These are phyloP conservation scores for Eilema caniola DNA, from an alignment of 2,888 invertebrate species.

Conservation along the genomic window DNA sequence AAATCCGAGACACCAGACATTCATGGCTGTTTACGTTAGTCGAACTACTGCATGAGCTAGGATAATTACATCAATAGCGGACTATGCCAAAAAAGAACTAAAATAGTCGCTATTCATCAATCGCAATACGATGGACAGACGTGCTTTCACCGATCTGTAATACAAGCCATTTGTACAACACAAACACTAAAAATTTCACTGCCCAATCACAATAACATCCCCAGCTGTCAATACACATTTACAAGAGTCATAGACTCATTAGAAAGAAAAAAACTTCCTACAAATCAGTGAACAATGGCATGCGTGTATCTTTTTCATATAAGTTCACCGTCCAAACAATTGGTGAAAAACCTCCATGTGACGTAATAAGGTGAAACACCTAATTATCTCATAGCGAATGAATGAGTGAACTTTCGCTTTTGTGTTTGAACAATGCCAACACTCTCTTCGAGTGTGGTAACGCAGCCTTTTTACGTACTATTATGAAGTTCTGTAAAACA, in stretches of 20 bases:
- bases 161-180: not conserved
- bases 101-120: not conserved
- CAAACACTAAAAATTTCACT: not conserved
- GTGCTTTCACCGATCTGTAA: not conserved
- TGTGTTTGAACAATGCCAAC: conserved; percentile 81
- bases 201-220: not conserved
- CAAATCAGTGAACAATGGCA: conserved; percentile 59
- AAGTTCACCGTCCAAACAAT: conserved; percentile 77
- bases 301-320: conserved; percentile 51
- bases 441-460: conserved; percentile 76
- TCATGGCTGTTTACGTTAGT: no score
- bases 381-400: conserved; percentile 83
- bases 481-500: conserved; percentile 62
- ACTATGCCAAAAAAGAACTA: not conserved
- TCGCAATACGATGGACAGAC: not conserved
- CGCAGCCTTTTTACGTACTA: conserved; percentile 71
- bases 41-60: not conserved
- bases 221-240: conserved; percentile 20
- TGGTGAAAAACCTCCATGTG: conserved; percentile 77
- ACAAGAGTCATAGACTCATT: conserved; percentile 24
- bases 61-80: not conserved
- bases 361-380: conserved; percentile 84
- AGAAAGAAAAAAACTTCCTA: conserved; percentile 62
- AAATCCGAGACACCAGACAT: no score
- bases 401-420: conserved; percentile 85